Evolutionary conservation across 2,888 invertebrate species (phyloP), one percentile per base, ranked within the genome.

Genomic region (Pachydiplax longipennis): DNA sequence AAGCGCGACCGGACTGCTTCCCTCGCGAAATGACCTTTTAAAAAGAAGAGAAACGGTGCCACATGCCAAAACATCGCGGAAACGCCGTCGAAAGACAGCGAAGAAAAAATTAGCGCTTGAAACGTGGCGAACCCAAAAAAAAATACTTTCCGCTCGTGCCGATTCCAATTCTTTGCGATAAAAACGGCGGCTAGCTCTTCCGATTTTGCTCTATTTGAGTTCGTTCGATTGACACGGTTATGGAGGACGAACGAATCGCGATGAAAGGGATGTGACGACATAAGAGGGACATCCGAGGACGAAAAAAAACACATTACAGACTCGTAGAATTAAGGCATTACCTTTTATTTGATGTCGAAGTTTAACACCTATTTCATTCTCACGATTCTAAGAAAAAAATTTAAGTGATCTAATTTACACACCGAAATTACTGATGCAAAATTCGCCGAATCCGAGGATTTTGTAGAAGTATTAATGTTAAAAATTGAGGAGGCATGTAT

Each of bases 141-240:
- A n/a, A n/a, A n/a, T n/a, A 53, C 15, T 53, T 53, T 53, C 15
- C 87, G 83, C 87, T 61, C 87, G 87, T 87, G 87, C 87, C 87
- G 61, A 61, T 40, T 87, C 37, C 87, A 61, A 61, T 61, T 87
- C 58, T 37, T n/a, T 61, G 87, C 61, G 40, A 53, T 53, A 22
- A 53, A 53, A 83, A 58, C 73, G 58, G 35, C 15, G 25, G n/a
- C 40, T 25, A 58, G 25, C 31, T 87, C 37, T 40, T 87, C 37
- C 35, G 58, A 61, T 87, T 61, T 87, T 61, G 40, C 40, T 87
- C 87, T 35, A 87, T 58, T 65, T 87, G 58, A 87, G 15, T 61
- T 61, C 61, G 40, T 73, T 12, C 37, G 87, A 87, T 61, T 87
- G n/a, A 87, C 87, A 87, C 37, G 87, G n/a, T 61, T 73, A 31